Evolutionary conservation across 2,113 vertebrate genomes (phyloP).

Genomic region (Hippocampus abdominalis): DNA sequence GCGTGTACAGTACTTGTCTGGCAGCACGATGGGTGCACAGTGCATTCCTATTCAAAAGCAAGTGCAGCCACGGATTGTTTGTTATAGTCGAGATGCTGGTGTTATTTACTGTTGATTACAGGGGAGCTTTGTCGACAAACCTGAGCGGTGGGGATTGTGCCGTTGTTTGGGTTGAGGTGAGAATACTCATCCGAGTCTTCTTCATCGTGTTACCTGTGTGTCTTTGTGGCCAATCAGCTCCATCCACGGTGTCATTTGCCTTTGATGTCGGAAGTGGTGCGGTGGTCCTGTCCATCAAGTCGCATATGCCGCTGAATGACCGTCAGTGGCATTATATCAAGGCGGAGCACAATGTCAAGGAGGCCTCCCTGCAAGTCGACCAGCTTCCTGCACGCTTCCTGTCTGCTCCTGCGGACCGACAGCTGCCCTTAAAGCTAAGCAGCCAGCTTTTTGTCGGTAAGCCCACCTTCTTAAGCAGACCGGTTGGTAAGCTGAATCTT

Average conservation of each 20-base stretch:
- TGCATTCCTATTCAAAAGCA: not conserved
- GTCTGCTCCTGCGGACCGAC: constrained; percentile 79
- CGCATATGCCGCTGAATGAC: constrained; percentile 84
- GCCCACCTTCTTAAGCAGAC: constrained; percentile 20
- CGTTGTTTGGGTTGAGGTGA: not conserved
- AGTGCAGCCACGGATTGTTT: not conserved
- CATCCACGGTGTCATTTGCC: constrained; percentile 85
- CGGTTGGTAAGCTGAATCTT: not conserved
- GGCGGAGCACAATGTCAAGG: constrained; percentile 88
- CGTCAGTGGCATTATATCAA: constrained; percentile 91
- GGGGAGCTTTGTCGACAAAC: constrained; percentile 18
- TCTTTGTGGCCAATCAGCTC: constrained; percentile 70
- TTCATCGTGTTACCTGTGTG: not conserved
- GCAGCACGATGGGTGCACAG: not conserved
- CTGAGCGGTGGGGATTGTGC: constrained; percentile 14
- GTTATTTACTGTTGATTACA: constrained; percentile 15
- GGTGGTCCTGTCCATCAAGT: constrained; percentile 76
- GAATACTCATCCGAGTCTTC: not conserved
- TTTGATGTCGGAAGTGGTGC: constrained; percentile 91
- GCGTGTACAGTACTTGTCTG: constrained; percentile 1
- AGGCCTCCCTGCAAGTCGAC: constrained; percentile 89
- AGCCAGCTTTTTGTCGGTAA: constrained; percentile 93
- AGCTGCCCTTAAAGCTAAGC: constrained; percentile 84
- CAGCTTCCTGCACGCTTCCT: constrained; percentile 79
- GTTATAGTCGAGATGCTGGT: constrained; percentile 1